A percentile compares a stretch with the other conserved stretches of the same genome.
Evolutionary conservation across 2,113 vertebrate genomes (phyloP).

Genomic region (Sinocyclocheilus anophthalmus): DNA sequence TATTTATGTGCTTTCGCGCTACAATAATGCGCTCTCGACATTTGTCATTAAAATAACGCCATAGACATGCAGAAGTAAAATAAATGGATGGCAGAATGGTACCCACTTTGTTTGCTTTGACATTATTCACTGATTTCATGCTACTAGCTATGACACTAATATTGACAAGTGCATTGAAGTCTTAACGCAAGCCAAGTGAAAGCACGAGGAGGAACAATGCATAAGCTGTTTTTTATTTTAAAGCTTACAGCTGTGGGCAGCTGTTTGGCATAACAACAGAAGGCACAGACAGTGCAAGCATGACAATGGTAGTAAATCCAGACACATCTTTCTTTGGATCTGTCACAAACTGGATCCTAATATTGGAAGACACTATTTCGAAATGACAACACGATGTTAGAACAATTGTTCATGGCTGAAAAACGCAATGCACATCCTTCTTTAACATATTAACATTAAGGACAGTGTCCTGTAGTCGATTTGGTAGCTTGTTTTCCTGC

Average conservation of each 20-base stretch:
- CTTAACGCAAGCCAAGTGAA: neutral
- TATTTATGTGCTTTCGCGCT: no score
- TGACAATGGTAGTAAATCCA: slow-evolving; percentile 39
- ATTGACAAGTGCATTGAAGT: neutral
- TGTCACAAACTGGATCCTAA: neutral
- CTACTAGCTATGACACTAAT: neutral
- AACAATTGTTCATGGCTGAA: neutral
- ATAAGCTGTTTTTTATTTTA: slow-evolving; percentile 10
- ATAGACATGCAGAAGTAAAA: neutral
- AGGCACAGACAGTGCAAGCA: neutral
- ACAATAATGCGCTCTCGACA: no score
- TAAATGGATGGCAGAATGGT: neutral
- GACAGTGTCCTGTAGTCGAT: slow-evolving; percentile 27
- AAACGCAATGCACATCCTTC: slow-evolving; percentile 13
- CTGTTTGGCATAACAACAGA: slow-evolving; percentile 9
- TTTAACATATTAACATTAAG: slow-evolving; percentile 32
- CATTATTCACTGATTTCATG: neutral
- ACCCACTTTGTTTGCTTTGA: neutral
- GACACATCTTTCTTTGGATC: neutral
- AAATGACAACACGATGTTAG: neutral
- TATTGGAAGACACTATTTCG: neutral
- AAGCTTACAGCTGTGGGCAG: slow-evolving; percentile 23
- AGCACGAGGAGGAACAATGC: neutral
- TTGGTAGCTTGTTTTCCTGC: slow-evolving; percentile 28
- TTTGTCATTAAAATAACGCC: no score